A percentile compares a stretch with the other conserved stretches of the same genome.
Conservation (phyloP, 2,888 invertebrate genomes). For the Deilephila elpenor region DNA sequence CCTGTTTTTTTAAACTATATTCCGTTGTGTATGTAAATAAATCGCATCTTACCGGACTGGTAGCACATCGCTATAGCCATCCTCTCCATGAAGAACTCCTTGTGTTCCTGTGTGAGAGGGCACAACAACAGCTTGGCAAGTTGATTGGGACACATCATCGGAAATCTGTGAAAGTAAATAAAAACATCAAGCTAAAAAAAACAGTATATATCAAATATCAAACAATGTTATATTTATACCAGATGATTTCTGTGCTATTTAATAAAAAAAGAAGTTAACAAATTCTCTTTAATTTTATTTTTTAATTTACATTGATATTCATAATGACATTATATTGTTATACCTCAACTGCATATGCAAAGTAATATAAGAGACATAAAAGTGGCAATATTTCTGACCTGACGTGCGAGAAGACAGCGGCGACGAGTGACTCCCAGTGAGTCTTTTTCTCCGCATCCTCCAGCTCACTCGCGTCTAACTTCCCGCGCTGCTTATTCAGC, state of each 20-base stretch:
- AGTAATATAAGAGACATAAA: no score
- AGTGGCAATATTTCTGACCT: conserved; percentile 56
- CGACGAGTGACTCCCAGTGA: conserved; percentile 88
- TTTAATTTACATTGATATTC: no score
- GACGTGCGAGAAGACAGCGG: conserved; percentile 90
- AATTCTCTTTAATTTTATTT: no score
- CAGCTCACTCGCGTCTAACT: conserved; percentile 74
- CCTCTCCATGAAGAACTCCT: conserved; percentile 93
- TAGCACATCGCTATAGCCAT: conserved; percentile 96
- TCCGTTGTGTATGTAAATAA: no score
- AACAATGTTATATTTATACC: no score
- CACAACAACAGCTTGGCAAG: conserved; percentile 92
- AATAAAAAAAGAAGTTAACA: no score
- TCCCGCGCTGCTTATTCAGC: conserved; percentile 89
- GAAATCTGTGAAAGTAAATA: conserved; percentile 85
- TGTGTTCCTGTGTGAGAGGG: conserved; percentile 91
- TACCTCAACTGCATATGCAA: no score
- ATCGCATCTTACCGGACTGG: conserved; percentile 86
- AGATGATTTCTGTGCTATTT: no score
- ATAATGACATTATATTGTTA: no score
- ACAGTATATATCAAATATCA: no score
- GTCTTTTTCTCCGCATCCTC: conserved; percentile 80
- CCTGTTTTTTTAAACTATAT: no score
- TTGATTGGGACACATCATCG: conserved; percentile 97
- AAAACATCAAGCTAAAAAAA: background rate